Percentiles rank a stretch among this genome's conserved stretches.
These are phyloP conservation scores for Papilio protenor DNA, from an alignment of 2,888 invertebrate genomes.

Conservation along the genomic window DNA sequence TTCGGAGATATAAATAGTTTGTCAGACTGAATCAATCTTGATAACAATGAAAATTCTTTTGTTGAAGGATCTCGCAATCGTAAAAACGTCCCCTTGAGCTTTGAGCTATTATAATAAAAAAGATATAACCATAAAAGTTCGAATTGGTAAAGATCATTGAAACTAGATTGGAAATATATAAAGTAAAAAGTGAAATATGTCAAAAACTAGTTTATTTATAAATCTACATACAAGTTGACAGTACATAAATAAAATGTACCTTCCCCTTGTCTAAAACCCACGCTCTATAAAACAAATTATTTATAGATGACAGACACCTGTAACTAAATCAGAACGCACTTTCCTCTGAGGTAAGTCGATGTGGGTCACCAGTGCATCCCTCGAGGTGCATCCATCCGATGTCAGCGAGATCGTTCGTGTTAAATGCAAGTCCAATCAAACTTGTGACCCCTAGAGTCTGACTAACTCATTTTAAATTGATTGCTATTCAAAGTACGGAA, in stretches of 20 bases:
- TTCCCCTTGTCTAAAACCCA: not conserved
- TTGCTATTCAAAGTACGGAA: not conserved
- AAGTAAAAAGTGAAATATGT: not conserved
- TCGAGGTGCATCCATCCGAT: slow-evolving; percentile 4
- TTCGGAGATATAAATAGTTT: slow-evolving; percentile 9
- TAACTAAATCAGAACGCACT: not conserved
- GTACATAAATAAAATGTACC: not conserved
- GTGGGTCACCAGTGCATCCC: not conserved
- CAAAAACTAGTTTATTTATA: not conserved
- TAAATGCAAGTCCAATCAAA: slow-evolving; percentile 11
- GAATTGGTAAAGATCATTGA: not conserved
- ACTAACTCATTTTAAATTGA: not conserved
- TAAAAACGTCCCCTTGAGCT: not conserved
- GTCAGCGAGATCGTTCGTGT: not conserved
- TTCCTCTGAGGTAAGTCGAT: not conserved
- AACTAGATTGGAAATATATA: not conserved
- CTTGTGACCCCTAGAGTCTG: not conserved
- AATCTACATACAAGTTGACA: not conserved
- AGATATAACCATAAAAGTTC: not conserved
- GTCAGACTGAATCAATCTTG: slow-evolving; percentile 2
- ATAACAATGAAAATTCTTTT: not conserved
- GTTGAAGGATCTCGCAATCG: not conserved
- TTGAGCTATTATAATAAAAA: not conserved
- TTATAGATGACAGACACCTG: not conserved
- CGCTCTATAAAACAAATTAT: not conserved